Conservation (phyloP, 1,140 invertebrate species). For the Drosophila erecta region DNA sequence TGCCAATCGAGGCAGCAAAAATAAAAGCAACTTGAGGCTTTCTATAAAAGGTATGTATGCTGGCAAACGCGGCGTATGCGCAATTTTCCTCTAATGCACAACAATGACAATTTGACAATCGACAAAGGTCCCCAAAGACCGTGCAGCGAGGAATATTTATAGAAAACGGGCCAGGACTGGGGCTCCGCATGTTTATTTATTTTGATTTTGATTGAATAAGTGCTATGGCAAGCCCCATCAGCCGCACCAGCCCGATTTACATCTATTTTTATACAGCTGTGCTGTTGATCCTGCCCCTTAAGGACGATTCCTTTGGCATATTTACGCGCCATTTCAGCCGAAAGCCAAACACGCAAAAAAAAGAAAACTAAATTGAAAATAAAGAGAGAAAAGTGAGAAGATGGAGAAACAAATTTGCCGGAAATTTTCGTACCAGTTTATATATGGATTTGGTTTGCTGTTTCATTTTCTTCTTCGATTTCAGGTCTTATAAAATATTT, state of each 20-base stretch:
- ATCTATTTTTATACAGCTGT: conserved; percentile 11
- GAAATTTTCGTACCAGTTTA: conserved; percentile 27
- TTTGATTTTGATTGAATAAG: conserved; percentile 77
- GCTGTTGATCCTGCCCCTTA: not conserved
- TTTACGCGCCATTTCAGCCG: conserved; percentile 64
- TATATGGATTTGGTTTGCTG: conserved; percentile 3
- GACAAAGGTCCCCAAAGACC: conserved; percentile 21
- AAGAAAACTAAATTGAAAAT: not conserved
- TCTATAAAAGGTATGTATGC: conserved; percentile 1
- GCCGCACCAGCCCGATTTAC: conserved; percentile 9
- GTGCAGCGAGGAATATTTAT: conserved; percentile 31
- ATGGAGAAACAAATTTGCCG: conserved; percentile 38
- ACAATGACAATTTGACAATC: conserved; percentile 42
- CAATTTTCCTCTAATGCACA: conserved; percentile 41
- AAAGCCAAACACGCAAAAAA: not conserved
- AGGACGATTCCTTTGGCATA: conserved; percentile 55
- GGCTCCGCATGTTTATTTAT: conserved; percentile 56
- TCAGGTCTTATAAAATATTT: conserved; percentile 68
- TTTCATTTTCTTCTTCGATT: conserved; percentile 21
- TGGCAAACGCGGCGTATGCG: conserved; percentile 36
- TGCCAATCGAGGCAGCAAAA: conserved; percentile 23
- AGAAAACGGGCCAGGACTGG: conserved; percentile 3
- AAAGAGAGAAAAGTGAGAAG: no score
- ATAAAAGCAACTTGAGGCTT: conserved; percentile 8
- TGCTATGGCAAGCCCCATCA: conserved; percentile 51